These are phyloP conservation scores for Mycalesis mineus DNA, from an alignment of 2,888 invertebrate genomes.

Conservation along the genomic window DNA sequence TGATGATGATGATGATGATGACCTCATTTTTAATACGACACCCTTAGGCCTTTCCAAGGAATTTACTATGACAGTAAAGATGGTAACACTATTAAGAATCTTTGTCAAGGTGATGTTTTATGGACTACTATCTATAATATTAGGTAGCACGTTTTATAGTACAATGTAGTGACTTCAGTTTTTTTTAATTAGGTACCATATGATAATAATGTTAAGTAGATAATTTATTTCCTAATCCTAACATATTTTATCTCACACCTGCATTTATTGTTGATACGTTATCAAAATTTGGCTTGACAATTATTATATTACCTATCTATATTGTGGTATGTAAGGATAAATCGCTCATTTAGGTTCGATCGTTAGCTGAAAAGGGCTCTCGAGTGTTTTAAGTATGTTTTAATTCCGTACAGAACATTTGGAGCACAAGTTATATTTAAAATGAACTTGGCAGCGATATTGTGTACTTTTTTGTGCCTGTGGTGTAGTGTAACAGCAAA, in stretches of 20 bases:
- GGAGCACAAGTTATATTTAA: not conserved
- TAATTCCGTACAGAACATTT: not conserved
- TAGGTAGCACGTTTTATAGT: too few relatives aligned
- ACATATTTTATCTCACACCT: constrained; percentile 51
- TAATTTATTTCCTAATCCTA: constrained; percentile 18
- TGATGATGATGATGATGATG: too few relatives aligned
- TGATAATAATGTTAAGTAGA: not conserved
- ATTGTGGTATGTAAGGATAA: not conserved
- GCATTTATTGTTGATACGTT: constrained; percentile 54
- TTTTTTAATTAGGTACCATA: not conserved
- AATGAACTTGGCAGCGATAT: constrained; percentile 31
- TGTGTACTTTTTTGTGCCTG: constrained; percentile 37
- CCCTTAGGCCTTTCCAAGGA: too few relatives aligned
- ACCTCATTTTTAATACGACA: too few relatives aligned
- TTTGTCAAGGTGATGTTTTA: too few relatives aligned
- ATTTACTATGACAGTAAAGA: too few relatives aligned
- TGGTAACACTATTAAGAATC: too few relatives aligned
- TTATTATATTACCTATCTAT: constrained; percentile 21
- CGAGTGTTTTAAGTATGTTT: constrained; percentile 4
- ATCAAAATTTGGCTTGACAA: constrained; percentile 42
- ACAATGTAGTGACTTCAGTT: not conserved
- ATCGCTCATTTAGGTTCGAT: constrained; percentile 8
- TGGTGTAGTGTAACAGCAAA: constrained; percentile 41
- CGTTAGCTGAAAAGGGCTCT: not conserved
- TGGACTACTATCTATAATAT: too few relatives aligned